Percentiles rank a stretch among this genome's conserved stretches.
Evolutionary conservation across 1,140 invertebrate genomes (phyloP).

Genomic region (Eumaeus atala): DNA sequence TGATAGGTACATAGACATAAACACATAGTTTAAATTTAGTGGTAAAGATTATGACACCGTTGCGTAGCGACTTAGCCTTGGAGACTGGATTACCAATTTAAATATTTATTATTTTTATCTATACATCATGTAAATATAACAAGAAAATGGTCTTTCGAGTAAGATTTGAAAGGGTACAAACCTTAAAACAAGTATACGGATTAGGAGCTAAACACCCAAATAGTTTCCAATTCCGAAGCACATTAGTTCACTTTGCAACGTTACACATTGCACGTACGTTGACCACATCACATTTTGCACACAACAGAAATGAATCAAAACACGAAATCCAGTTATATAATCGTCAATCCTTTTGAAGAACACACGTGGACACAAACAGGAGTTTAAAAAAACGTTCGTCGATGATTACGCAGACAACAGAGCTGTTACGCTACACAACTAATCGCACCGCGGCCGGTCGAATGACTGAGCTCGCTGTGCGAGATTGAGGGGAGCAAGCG

Average conservation of each 20-base stretch:
- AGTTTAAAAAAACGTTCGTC: slow-evolving; percentile 47
- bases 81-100: no score
- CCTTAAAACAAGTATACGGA: slow-evolving; percentile 22
- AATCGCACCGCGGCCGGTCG: slow-evolving; percentile 36
- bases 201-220: slow-evolving; percentile 36
- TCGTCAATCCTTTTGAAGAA: slow-evolving; percentile 32
- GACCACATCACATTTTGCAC: slow-evolving; percentile 70
- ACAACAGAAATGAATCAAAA: slow-evolving; percentile 47
- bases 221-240: slow-evolving; percentile 58
- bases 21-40: no score
- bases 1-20: no score
- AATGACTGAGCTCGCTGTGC: slow-evolving; percentile 46
- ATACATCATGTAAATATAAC: no score
- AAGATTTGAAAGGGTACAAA: slow-evolving; percentile 6
- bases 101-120: no score
- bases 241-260: slow-evolving; percentile 62
- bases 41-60: no score
- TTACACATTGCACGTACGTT: slow-evolving; percentile 53
- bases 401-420: slow-evolving; percentile 34
- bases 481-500: slow-evolving; percentile 30
- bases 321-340: slow-evolving; percentile 43
- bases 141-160: no score
- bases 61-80: no score
- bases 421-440: slow-evolving; percentile 28
- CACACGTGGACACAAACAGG: slow-evolving; percentile 41